phyloP scores from a whole-genome alignment of 1,140 invertebrate genomes.

The Drosophila burlai region DNA sequence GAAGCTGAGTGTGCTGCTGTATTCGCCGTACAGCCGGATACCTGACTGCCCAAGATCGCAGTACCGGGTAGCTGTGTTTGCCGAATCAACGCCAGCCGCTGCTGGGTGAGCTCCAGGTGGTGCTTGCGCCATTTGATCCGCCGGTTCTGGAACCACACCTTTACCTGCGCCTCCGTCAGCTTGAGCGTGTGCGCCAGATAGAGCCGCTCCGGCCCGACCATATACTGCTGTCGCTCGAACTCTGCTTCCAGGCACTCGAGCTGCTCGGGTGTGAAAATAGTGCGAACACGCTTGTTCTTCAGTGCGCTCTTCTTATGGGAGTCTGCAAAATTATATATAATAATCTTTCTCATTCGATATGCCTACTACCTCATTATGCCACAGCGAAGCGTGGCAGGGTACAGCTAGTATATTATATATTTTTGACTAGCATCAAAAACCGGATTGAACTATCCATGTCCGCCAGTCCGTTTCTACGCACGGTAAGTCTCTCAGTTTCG shows the following conservation, averaged over 20 bases:
- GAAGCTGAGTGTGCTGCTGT: conserved; percentile 33
- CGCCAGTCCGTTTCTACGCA: too few relatives aligned
- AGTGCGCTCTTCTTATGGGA: conserved; percentile 78
- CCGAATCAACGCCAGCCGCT: conserved; percentile 92
- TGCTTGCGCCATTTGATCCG: conserved; percentile 98
- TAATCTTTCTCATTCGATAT: too few relatives aligned
- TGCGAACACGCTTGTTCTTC: conserved; percentile 92
- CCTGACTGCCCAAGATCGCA: conserved; percentile 23
- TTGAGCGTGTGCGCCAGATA: conserved; percentile 95
- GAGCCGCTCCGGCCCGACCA: conserved; percentile 95
- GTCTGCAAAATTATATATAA: conserved; percentile 28
- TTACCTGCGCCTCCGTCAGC: conserved; percentile 97
- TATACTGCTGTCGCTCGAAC: conserved; percentile 97
- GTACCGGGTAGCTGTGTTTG: conserved; percentile 85
- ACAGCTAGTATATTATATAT: too few relatives aligned
- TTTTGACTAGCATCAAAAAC: too few relatives aligned
- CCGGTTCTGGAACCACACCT: conserved; percentile 99
- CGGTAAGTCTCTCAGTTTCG: too few relatives aligned
- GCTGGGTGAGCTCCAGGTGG: conserved; percentile 95
- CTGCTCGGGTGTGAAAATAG: conserved; percentile 98
- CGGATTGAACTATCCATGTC: too few relatives aligned
- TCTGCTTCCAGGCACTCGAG: conserved; percentile 95
- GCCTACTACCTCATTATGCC: too few relatives aligned
- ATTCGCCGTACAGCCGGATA: conserved; percentile 8
- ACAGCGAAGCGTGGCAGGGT: too few relatives aligned